Evolutionary conservation across 2,888 invertebrate genomes (phyloP), one percentile per base, ranked within the genome.

Genomic region (Xestia xanthographa): DNA sequence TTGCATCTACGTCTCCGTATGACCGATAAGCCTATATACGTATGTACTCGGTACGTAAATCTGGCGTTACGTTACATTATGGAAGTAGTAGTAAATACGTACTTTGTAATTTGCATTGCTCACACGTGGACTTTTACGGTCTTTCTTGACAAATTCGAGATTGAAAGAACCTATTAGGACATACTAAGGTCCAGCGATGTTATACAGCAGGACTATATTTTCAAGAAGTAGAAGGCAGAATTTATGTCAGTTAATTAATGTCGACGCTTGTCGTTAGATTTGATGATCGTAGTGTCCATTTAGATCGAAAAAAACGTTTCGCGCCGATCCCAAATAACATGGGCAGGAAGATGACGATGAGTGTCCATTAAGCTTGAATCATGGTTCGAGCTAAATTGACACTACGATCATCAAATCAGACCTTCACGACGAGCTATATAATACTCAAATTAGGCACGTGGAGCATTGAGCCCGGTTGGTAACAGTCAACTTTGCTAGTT

Each of bases 1-100:
- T 83, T 83, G 63, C 87, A 75, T 71, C 75, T 81, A 87, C 81
- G 83, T 87, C 72, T 79, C 69, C 26, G 58, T 66, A 56, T 80
- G 78, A 77, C 71, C 69, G 80, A 87, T 85, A 87, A 83, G 82
- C 53, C 29, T 38, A 73, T 73, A 74, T 80, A 75, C 38, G 71
- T 73, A 71, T 75, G n/a, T n/a, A n/a, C 48, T 45, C 48, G 60
- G 65, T 80, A 84, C 71, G 66, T 71, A 66, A 75, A 56, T 77
- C 66, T 73, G 73, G 77, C 72, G 67, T 80, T 83, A 86, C 81
- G 87, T 85, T 76, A 72, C 56, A 79, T 77, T 76, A 80, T 77
- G 41, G 38, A 75, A 79, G 65, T 60, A 72, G 75, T 70, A 79
- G 76, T 79, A 83, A 76, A 72, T 83, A 58, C 67, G 60, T 77